Base-by-base conservation (phyloP, 2,797 vertebrate genomes). In the Melanotaenia nigrans region DNA sequence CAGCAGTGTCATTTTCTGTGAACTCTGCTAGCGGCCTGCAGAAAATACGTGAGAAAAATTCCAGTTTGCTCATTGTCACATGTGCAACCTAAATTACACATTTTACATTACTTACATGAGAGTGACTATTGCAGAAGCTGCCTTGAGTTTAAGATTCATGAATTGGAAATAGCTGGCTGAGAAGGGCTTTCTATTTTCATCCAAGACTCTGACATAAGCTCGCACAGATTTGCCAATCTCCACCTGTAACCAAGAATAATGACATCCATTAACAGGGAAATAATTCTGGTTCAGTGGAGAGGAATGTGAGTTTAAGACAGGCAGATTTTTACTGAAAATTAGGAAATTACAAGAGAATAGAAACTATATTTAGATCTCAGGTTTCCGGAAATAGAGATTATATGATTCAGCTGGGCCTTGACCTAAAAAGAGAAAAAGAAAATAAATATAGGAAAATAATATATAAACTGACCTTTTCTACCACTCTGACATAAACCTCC, bases 181-280 rank as follows among this genome's bases (percentile, higher is more conserved):
- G 87, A 99, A 98, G 20, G 96, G 96, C 86, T 96, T 97, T 89
- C 95, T 97, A 38, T 95, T 90, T 45, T 95, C 93, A 87, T 97
- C 96, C 91, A 99, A 84, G 64, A 99, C 97, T 22, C 97, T 94
- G 73, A 99, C 95, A 12, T 95, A 95, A 1, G 97, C 97, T 80
- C 90, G 95, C 62, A 99, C 96, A 2, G 93, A 94, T 90, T 98
- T 96, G n/a, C 96, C 96, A 22, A 99, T 97, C 94, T 99, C 97
- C 86, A 99, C 97, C 98, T 99, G 88, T 54, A 91, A 89, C 3
- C 49, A 59, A 87, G 66, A 78, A n/a, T 13, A 80, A 76, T 55
- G 30, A 67, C 35, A 75, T 35, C 40, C 47, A 77, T 73, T 25
- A 79, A 57, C 12, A 42, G 49, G 1, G 22, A 58, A 24, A 77